Base-by-base conservation (phyloP, 2,797 vertebrate genomes). In the Choloepus didactylus region DNA sequence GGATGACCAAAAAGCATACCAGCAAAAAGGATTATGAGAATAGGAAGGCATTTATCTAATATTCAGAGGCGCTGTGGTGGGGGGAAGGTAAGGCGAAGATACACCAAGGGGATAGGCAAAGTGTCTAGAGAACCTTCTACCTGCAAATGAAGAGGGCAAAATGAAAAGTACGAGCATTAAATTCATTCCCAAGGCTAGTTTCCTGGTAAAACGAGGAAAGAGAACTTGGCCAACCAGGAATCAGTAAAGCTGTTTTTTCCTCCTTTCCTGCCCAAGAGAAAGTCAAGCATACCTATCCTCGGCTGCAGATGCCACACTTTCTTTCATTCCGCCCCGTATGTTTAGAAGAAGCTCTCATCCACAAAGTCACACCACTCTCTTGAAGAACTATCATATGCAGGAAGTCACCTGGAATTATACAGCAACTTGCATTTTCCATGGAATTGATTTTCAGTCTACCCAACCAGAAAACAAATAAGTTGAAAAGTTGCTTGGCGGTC, bases 1-100 rank as follows among this genome's bases (percentile, higher is more conserved):
- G 91, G 93, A 95, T 95, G 91, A 72, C 93, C 95, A 72, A 70
- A 49, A 70, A 89, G 89, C 91, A 76, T 88, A 81, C 96, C 95
- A 95, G 76, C 87, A 80, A 46, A 92, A 86, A 51, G 89, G 87
- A 95, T 95, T 86, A 95, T 93, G 90, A 84, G 41, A 91, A 67
- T 51, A 59, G 90, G 87, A 79, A 89, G 49, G 82, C 51, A 88
- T 94, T 95, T 95, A 59, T 87, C 69, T 87, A 86, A 81, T 73
- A 90, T 72, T 77, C 67, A 72, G 89, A 96, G 91, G 73, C 29
- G 64, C 64, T 44, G 10, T 27, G 3, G 70, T 49, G 21, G 6
- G 59, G 69, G 19, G 15, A 62, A 31, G 70, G 75, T 38, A 70
- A 79, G 56, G 92, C 38, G 62, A 80, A 87, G 54, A 66, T 76